A percentile compares a stretch with the other conserved stretches of the same genome.
Evolutionary conservation across 2,113 vertebrate species (phyloP).

Genomic region (Rhizomys pruinosus): DNA sequence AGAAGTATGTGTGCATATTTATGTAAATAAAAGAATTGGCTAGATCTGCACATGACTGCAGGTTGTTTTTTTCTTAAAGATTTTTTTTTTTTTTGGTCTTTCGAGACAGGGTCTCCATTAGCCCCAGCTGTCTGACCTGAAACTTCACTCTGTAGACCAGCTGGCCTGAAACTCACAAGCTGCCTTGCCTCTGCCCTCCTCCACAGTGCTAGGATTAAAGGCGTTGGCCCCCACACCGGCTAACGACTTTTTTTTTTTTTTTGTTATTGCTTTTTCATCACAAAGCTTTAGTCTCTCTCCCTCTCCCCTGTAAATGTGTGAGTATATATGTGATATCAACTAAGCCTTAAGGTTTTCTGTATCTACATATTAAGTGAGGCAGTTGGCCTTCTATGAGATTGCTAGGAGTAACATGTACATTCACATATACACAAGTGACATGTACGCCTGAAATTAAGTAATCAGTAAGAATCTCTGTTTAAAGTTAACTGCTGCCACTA

Average conservation of each 20-base stretch:
- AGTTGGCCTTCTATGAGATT: not conserved
- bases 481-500: not conserved
- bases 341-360: slow-evolving; percentile 33
- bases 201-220: too few species aligned
- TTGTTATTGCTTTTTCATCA: too few species aligned
- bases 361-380: not conserved
- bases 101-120: too few species aligned
- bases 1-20: slow-evolving; percentile 85
- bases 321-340: not conserved
- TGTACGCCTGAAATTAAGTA: not conserved
- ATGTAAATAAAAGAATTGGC: slow-evolving; percentile 90
- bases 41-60: slow-evolving; percentile 84
- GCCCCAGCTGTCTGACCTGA: too few species aligned
- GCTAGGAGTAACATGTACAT: too few species aligned
- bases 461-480: too few species aligned
- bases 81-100: not conserved
- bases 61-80: slow-evolving; percentile 59
- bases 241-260: too few species aligned
- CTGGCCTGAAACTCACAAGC: too few species aligned
- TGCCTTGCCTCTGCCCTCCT: too few species aligned
- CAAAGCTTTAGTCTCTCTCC: not conserved
- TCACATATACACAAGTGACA: slow-evolving; percentile 4
- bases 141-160: too few species aligned
- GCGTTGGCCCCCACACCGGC: too few species aligned
- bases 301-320: too few species aligned